Evolutionary conservation across 2,888 invertebrate genomes (phyloP), one percentile per base, ranked within the genome.

Genomic region (Yponomeuta cagnagella): DNA sequence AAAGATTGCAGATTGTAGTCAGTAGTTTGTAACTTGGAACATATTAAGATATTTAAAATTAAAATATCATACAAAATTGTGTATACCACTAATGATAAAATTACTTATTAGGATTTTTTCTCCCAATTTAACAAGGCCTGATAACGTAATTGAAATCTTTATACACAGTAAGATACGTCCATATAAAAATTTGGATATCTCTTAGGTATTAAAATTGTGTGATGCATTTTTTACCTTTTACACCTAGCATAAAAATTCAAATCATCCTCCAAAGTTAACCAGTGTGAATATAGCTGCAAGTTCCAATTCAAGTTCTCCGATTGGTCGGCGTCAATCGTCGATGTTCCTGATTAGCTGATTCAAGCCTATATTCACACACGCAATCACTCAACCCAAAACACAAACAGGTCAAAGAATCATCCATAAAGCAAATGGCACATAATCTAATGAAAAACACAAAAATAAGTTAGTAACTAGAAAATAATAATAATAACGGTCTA

Each of bases 371-470:
- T 65, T 65, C 65, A 65, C 65, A 64, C 37, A 37, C 2, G 37
- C 37, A 37, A 37, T 37, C 5, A 37, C 37, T 37, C 5, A 37
- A 10, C 52, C 10, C 31, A 10, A 30, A 65, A 65, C 10, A 10
- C 10, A 10, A 31, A 65, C 65, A 65, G n/a, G 52, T 58, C 52
- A 65, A 12, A 65, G 33, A 30, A 1, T 65, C 31, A 65, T 12
- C 10, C 69, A 69, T 63, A 67, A 70, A 58, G 77, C 79, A 82
- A 88, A 90, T 91, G 90, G 90, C 90, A 91, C 90, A 77, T 80
- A 80, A 15, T 82, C 82, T 86, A 84, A 80, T 79, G 15, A 58
- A 58, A 58, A 58, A 58, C 52, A 58, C 52, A 58, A 80, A 84
- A 85, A 81, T 83, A 85, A 83, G 79, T 88, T 83, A 85, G 79